Percentiles rank a stretch among this genome's conserved stretches.
These are phyloP conservation scores for Tyto alba DNA, from an alignment of 2,113 vertebrate genomes.

Conservation along the genomic window DNA sequence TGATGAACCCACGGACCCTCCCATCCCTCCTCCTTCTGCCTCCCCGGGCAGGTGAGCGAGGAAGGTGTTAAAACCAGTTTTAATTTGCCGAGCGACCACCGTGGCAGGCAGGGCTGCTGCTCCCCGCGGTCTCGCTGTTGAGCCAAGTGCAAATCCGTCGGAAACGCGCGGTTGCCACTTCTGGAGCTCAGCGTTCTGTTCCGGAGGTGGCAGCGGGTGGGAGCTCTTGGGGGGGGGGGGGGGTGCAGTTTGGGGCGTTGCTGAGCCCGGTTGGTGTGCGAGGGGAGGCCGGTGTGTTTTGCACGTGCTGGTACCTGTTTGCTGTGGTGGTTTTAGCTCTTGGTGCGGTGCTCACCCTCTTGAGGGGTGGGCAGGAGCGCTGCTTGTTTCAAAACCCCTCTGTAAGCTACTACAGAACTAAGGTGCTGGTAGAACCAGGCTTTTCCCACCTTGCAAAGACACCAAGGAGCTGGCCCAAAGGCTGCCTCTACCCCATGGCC, in stretches of 20 bases:
- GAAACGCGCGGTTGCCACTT: not conserved
- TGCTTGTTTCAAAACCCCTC: not conserved
- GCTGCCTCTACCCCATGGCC: not conserved
- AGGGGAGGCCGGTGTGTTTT: too few relatives aligned
- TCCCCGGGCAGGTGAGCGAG: not conserved
- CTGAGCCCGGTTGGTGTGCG: not conserved
- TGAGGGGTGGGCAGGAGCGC: not conserved
- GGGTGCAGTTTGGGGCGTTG: not conserved
- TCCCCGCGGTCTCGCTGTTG: not conserved
- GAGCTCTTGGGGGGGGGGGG: not conserved
- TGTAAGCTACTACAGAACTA: too few relatives aligned
- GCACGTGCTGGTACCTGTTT: accelerated
- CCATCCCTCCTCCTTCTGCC: not conserved
- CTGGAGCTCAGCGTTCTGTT: not conserved
- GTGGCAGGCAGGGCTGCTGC: constrained; percentile 23
- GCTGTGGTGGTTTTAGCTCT: not conserved
- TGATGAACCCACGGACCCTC: not conserved
- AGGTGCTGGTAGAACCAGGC: not conserved
- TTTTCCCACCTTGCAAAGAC: not conserved
- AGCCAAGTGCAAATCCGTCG: not conserved
- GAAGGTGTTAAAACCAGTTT: constrained; percentile 14
- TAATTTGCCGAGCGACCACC: constrained; percentile 58
- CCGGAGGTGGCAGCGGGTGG: accelerated
- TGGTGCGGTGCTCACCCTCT: accelerated
- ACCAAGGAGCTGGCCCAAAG: not conserved